Percentiles rank a stretch among this genome's conserved stretches.
Evolutionary conservation across 1,140 invertebrate genomes (phyloP).

Genomic region (Lasaia peninsularis): DNA sequence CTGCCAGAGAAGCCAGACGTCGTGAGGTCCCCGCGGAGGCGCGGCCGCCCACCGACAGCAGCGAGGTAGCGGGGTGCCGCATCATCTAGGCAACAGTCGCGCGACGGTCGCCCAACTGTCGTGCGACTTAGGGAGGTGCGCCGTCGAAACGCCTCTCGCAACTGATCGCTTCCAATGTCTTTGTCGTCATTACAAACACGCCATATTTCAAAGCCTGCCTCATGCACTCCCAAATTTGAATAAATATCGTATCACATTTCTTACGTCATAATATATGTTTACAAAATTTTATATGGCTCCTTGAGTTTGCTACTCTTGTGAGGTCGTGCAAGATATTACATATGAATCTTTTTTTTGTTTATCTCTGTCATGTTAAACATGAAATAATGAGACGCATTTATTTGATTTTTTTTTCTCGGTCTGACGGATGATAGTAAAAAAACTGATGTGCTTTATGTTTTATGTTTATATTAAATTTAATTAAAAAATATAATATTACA

Average conservation of each 20-base stretch:
- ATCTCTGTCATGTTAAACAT: too few species aligned
- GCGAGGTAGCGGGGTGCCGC: conserved; percentile 65
- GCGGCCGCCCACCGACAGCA: conserved; percentile 57
- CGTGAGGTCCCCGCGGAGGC: conserved; percentile 54
- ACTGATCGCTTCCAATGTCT: conserved; percentile 21
- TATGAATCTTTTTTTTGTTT: too few species aligned
- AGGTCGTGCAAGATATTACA: too few species aligned
- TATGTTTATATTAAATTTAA: too few species aligned
- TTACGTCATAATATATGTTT: too few species aligned
- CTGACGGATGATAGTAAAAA: too few species aligned
- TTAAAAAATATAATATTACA: too few species aligned
- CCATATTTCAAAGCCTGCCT: neutral
- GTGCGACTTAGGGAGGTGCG: conserved; percentile 35
- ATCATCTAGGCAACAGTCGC: conserved; percentile 38
- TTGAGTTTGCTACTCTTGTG: too few species aligned
- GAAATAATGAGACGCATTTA: too few species aligned
- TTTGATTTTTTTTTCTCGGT: too few species aligned
- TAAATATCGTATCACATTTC: neutral
- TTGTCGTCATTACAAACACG: neutral
- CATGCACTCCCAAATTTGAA: conserved; percentile 5
- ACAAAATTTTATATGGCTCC: too few species aligned
- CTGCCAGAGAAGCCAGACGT: conserved; percentile 51
- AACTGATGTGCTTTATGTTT: too few species aligned
- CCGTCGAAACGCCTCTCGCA: conserved; percentile 29
- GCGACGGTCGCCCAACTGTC: conserved; percentile 23